Conservation (phyloP, 2,888 invertebrate species). For the Leptinotarsa juncta region DNA sequence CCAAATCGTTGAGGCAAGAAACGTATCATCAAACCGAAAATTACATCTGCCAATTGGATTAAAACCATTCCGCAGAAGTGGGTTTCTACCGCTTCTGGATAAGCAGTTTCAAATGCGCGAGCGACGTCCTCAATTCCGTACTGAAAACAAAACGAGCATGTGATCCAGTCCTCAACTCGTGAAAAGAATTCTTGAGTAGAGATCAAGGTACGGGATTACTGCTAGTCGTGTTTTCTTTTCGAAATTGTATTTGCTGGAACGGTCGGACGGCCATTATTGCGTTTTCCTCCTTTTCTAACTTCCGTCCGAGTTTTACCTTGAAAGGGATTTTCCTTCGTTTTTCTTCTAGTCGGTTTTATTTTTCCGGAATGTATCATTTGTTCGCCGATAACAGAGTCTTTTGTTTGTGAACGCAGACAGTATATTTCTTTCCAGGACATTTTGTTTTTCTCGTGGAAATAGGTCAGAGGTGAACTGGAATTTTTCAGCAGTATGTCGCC, state of each 20-base stretch:
- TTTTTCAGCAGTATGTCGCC: no score
- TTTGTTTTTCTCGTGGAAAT: neutral
- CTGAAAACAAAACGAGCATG: neutral
- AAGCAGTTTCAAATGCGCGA: neutral
- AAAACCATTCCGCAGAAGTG: neutral
- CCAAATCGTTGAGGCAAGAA: neutral
- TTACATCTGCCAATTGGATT: neutral
- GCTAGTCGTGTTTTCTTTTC: constrained; percentile 5
- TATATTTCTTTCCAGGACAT: neutral
- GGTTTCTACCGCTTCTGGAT: neutral
- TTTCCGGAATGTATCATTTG: constrained; percentile 2
- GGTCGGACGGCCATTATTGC: neutral
- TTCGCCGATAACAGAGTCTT: neutral
- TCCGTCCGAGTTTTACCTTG: constrained; percentile 5
- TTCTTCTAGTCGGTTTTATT: neutral
- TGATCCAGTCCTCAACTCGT: constrained; percentile 5
- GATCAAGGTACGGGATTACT: constrained; percentile 15
- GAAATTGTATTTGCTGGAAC: constrained; percentile 9
- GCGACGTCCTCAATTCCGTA: neutral
- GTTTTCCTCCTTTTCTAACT: neutral
- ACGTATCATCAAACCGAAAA: neutral
- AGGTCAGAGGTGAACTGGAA: no score
- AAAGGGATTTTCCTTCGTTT: neutral
- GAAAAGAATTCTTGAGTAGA: constrained; percentile 11
- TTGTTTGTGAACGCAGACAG: neutral